A percentile compares a stretch with the other conserved stretches of the same genome.
phyloP scores from a whole-genome alignment of 2,888 invertebrate species.

The Phyto melanocephala region DNA sequence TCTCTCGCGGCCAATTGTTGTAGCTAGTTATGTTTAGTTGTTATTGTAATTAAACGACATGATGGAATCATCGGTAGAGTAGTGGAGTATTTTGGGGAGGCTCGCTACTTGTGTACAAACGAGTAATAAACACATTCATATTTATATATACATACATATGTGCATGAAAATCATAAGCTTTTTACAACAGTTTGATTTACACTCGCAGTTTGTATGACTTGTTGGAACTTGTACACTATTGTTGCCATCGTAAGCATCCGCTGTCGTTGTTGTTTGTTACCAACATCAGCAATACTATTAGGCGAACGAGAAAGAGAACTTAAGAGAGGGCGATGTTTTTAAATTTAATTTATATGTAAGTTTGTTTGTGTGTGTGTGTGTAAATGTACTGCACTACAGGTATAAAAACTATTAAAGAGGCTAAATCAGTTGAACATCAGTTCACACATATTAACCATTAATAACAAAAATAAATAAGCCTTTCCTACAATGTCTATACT shows the following conservation, averaged over 20 bases:
- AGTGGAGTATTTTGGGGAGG: conserved; percentile 55
- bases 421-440: conserved; percentile 10
- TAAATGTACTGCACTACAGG: not conserved
- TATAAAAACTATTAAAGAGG: not conserved
- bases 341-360: not conserved
- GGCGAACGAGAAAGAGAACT: conserved; percentile 5
- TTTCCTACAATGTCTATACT: conserved; percentile 15
- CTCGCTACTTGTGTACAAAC: conserved; percentile 38
- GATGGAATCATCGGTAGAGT: conserved; percentile 29
- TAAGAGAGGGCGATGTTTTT: conserved; percentile 23
- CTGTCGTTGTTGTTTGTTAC: conserved; percentile 11
- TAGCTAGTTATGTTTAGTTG: conserved; percentile 13
- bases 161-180: not conserved
- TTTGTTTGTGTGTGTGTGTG: not conserved
- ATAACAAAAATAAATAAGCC: conserved; percentile 17
- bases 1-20: conserved; percentile 76
- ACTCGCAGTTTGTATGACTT: conserved; percentile 2
- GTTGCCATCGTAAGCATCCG: conserved; percentile 53
- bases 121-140: not conserved
- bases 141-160: not conserved
- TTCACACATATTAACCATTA: conserved; percentile 18
- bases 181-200: conserved; percentile 23
- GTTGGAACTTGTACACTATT: conserved; percentile 37
- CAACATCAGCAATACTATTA: conserved; percentile 3
- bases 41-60: conserved; percentile 31